A percentile compares a stretch with the other conserved stretches of the same genome.
These are phyloP conservation scores for Eudemis profundana DNA, from an alignment of 2,888 invertebrate species.

Conservation along the genomic window DNA sequence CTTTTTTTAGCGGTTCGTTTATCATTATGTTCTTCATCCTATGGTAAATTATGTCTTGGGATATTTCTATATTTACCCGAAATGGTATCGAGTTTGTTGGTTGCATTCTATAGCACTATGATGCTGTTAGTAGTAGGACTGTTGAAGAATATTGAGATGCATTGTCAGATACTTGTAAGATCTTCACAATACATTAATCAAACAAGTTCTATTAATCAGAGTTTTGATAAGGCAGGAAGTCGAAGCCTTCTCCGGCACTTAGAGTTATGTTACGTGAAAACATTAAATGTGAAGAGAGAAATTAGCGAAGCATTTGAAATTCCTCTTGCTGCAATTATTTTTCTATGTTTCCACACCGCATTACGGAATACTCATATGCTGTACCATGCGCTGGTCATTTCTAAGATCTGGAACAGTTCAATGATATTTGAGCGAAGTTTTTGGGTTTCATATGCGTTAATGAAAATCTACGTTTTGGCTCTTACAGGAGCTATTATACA, in stretches of 20 bases:
- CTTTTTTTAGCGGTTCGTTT: background rate
- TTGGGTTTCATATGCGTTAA: background rate
- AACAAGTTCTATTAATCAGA: background rate
- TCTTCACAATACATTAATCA: background rate
- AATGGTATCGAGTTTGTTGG: background rate
- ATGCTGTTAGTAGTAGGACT: background rate
- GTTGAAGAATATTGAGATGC: conserved; percentile 7
- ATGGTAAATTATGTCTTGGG: background rate
- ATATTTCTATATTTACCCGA: background rate
- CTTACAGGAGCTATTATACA: background rate
- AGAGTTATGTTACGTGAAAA: background rate
- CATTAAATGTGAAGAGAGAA: background rate
- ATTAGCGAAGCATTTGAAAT: conserved; percentile 1
- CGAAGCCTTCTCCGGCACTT: background rate
- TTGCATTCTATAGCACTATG: background rate
- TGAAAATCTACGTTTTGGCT: background rate
- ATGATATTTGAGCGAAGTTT: background rate
- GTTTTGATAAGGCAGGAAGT: background rate
- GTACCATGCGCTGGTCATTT: conserved; percentile 4
- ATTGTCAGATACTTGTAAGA: background rate
- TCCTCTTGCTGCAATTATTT: background rate
- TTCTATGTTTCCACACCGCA: background rate
- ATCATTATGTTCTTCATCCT: background rate
- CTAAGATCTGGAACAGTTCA: background rate
- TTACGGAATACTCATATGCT: background rate